Evolutionary conservation across 2,888 invertebrate genomes (phyloP), one percentile per base, ranked within the genome.

Genomic region (Drosophila barbarae): DNA sequence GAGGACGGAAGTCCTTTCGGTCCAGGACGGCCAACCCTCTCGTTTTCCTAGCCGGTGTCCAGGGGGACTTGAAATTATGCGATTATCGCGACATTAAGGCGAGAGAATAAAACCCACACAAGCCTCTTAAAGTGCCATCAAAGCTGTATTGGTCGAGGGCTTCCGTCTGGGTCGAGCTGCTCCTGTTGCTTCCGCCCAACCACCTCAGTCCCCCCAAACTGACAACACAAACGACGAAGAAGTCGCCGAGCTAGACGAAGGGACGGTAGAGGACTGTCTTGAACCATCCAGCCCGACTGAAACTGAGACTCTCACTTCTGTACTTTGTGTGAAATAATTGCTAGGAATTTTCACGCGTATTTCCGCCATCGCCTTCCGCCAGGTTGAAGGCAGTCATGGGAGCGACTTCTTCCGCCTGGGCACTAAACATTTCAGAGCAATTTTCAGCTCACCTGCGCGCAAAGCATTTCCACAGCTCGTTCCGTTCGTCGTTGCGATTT

Each of bases 301-400:
- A 69, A 47, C 60, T 39, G 51, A 39, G 72, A 47, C 64, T 59
- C 64, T 46, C 46, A 63, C 63, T 81, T 73, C 66, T 63, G 68
- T 64, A 79, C 82, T 84, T 84, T 83, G 72, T 83, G 77, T 71
- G 74, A 74, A 80, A 82, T 84, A 86, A 84, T 84, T 87, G 85
- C 85, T 74, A 68, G 87, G 84, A 77, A 84, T 84, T 85, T 86
- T 75, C 84, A 78, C 84, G 86, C 81, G 77, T 76, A 87, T 86
- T 77, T 84, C 85, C 86, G 65, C 70, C 59, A 70, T 69, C 18
- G 18, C 68, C 73, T 69, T 53, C 71, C 49, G 54, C 44, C 42
- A 26, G 23, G 26, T 28, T 57, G 39, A 38, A 60, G 61, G 65
- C 70, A 68, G 69, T 49, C 64, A 44, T 68, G 57, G 35, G 7